These are phyloP conservation scores for Andrena marginata DNA, from an alignment of 2,888 invertebrate genomes.

Conservation along the genomic window DNA sequence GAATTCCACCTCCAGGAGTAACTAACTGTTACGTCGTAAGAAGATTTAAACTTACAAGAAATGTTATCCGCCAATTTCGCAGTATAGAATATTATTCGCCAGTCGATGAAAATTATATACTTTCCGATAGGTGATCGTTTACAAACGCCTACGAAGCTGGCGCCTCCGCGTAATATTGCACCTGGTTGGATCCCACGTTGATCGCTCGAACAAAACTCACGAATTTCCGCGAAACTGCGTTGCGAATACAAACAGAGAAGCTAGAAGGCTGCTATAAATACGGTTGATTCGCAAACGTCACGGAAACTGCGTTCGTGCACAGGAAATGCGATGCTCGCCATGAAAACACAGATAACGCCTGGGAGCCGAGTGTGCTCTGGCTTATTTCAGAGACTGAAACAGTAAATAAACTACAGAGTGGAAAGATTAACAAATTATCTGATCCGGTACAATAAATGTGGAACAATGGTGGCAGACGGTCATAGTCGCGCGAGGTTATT, in stretches of 20 bases:
- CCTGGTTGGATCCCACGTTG: background rate
- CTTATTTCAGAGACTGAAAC: slow-evolving; percentile 5
- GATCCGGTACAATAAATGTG: background rate
- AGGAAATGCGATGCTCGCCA: slow-evolving; percentile 47
- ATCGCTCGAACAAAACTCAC: background rate
- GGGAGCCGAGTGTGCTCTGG: slow-evolving; percentile 6
- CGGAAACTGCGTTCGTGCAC: slow-evolving; percentile 29
- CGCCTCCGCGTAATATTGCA: slow-evolving; percentile 1
- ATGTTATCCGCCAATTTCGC: too few species aligned
- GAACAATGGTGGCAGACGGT: background rate
- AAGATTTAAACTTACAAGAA: too few species aligned
- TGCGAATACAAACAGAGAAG: slow-evolving; percentile 31
- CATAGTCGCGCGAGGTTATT: background rate
- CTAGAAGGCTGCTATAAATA: slow-evolving; percentile 61
- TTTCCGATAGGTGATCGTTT: too few species aligned
- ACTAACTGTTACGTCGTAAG: too few species aligned
- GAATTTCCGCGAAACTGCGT: slow-evolving; percentile 33
- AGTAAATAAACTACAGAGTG: background rate
- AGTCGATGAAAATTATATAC: too few species aligned
- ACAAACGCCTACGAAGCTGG: too few species aligned
- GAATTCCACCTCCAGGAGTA: too few species aligned
- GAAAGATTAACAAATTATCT: slow-evolving; percentile 1
- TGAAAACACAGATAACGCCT: slow-evolving; percentile 39
- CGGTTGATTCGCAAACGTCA: slow-evolving; percentile 58
- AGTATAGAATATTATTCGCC: too few species aligned